Evolutionary conservation across 1,140 invertebrate species (phyloP).

Genomic region (Hylaeus volcanicus): DNA sequence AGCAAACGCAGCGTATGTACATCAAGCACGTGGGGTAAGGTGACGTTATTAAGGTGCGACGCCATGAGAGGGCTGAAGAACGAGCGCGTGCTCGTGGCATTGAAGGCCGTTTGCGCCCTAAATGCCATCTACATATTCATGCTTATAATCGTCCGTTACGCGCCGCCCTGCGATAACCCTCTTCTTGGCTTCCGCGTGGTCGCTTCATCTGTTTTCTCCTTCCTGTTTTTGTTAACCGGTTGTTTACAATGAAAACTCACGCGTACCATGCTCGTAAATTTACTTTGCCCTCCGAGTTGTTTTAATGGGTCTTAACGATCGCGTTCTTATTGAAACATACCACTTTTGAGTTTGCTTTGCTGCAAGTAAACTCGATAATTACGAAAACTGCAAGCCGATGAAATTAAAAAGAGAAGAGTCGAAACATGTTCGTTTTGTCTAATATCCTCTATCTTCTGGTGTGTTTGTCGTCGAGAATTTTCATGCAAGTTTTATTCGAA

Average conservation of each 20-base stretch:
- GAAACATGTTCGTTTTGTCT: not conserved
- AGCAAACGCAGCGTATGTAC: not conserved
- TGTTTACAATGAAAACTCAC: constrained; percentile 27
- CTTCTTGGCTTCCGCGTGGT: constrained; percentile 9
- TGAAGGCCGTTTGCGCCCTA: constrained; percentile 38
- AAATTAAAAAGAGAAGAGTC: not conserved
- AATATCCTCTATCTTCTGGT: not conserved
- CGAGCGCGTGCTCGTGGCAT: constrained; percentile 36
- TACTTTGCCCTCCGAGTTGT: not conserved
- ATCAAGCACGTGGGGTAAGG: constrained; percentile 33
- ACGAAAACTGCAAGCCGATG: not conserved
- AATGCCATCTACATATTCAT: constrained; percentile 60
- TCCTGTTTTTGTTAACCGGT: constrained; percentile 9
- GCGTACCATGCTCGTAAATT: constrained; percentile 12
- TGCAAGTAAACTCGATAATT: not conserved
- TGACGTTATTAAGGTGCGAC: constrained; percentile 39
- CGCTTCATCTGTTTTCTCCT: constrained; percentile 12
- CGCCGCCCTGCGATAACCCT: not conserved
- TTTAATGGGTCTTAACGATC: not conserved
- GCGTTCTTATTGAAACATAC: not conserved
- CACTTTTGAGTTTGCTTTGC: not conserved
- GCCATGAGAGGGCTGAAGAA: constrained; percentile 32
- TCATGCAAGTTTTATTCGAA: not conserved
- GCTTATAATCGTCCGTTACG: constrained; percentile 55
- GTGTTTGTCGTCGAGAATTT: not conserved